These are phyloP conservation scores for Centropyge bicolor DNA, from an alignment of 2,797 vertebrate species.

Conservation along the genomic window DNA sequence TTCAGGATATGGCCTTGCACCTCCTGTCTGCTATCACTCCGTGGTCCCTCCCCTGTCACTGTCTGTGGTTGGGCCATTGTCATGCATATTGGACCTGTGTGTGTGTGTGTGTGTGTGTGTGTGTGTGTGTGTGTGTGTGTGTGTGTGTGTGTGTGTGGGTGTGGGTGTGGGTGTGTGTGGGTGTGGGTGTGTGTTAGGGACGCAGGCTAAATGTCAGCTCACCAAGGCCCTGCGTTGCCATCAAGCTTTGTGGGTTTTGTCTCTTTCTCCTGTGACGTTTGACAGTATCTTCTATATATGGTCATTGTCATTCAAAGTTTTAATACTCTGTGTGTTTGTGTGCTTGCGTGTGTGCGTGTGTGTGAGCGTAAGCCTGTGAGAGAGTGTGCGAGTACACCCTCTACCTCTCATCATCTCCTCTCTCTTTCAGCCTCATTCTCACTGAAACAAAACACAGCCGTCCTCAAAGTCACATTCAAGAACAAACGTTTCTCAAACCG, in stretches of 20 bases:
- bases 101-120: neutral
- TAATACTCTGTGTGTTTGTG: constrained; percentile 1
- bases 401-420: constrained; percentile 20
- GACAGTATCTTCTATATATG: constrained; percentile 34
- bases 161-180: constrained; percentile 22
- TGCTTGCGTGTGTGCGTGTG: constrained; percentile 3
- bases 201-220: constrained; percentile 69
- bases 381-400: constrained; percentile 10
- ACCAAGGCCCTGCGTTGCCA: constrained; percentile 43
- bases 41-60: constrained; percentile 45
- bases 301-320: constrained; percentile 8
- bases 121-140: constrained; percentile 24
- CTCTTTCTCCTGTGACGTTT: constrained; percentile 16
- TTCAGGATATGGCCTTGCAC: constrained; percentile 59
- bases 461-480: constrained; percentile 70
- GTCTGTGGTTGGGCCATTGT: constrained; percentile 67
- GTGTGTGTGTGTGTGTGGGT: constrained; percentile 24
- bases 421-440: constrained; percentile 39
- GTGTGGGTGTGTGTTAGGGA: constrained; percentile 27
- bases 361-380: neutral
- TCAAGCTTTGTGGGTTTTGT: constrained; percentile 35
- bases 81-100: constrained; percentile 70
- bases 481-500: constrained; percentile 58
- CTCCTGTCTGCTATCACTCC: constrained; percentile 31
- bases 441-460: constrained; percentile 53